Evolutionary conservation across 2,113 vertebrate species (phyloP).

Genomic region (Xiphophorus hellerii): DNA sequence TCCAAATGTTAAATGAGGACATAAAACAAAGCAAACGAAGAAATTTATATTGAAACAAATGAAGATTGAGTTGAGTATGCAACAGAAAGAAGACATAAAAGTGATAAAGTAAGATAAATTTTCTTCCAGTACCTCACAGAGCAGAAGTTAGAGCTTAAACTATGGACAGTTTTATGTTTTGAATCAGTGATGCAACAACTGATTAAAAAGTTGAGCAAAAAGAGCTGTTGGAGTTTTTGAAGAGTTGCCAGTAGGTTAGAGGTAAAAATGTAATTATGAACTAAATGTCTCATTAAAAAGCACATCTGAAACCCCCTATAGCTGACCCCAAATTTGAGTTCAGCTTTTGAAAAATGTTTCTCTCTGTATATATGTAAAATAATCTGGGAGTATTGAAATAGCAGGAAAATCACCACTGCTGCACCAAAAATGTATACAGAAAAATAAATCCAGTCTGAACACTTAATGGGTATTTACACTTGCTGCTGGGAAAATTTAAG

Average conservation of each 20-base stretch:
- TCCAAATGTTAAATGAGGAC: background rate
- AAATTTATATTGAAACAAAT: background rate
- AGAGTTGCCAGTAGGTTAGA: slow-evolving; percentile 1
- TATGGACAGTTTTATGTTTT: background rate
- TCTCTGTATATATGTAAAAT: background rate
- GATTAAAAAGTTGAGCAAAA: background rate
- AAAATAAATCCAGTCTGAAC: background rate
- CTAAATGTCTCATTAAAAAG: slow-evolving; percentile 28
- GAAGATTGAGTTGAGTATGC: background rate
- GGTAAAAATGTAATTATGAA: slow-evolving; percentile 37
- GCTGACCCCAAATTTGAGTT: background rate
- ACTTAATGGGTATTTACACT: background rate
- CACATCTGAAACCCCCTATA: slow-evolving; percentile 4
- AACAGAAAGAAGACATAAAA: background rate
- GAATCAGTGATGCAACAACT: background rate
- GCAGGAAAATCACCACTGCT: background rate
- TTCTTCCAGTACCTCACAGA: background rate
- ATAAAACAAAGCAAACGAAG: background rate
- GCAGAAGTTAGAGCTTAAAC: slow-evolving; percentile 17
- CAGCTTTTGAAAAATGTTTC: background rate
- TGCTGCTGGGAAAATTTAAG: background rate
- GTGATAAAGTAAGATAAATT: slow-evolving; percentile 15
- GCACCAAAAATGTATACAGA: background rate
- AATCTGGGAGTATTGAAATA: background rate
- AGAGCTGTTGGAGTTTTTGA: slow-evolving; percentile 16